phyloP scores from a whole-genome alignment of 2,797 vertebrate species.

The Euthynnus affinis region DNA sequence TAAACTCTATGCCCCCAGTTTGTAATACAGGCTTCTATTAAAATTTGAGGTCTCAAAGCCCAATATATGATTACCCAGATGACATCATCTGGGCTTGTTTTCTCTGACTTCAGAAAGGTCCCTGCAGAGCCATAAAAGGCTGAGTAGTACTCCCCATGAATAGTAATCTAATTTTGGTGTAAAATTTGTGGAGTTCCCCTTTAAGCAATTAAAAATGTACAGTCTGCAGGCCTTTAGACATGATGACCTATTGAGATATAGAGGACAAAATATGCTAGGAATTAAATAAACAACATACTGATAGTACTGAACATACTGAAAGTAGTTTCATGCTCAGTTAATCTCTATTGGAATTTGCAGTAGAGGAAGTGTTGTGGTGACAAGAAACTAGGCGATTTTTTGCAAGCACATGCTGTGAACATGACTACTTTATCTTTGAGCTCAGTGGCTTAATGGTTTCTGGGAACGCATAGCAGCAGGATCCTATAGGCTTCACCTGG shows the following conservation, averaged over 20 bases:
- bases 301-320: slow-evolving; percentile 11
- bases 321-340: slow-evolving; percentile 20
- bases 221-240: neutral
- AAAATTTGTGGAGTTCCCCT: neutral
- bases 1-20: neutral
- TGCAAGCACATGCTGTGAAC: slow-evolving; percentile 57
- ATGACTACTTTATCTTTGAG: slow-evolving; percentile 58
- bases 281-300: slow-evolving; percentile 32
- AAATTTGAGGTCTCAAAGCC: neutral
- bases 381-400: slow-evolving; percentile 34
- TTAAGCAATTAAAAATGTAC: slow-evolving; percentile 4
- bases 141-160: neutral
- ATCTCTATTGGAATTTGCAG: slow-evolving; percentile 14
- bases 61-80: too few species aligned
- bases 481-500: slow-evolving; percentile 72
- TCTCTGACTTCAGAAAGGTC: neutral
- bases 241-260: neutral
- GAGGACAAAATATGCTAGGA: slow-evolving; percentile 17
- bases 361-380: neutral
- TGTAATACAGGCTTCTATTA: neutral
- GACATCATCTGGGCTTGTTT: neutral
- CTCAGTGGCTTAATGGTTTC: slow-evolving; percentile 72
- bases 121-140: neutral
- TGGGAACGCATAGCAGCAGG: slow-evolving; percentile 57
- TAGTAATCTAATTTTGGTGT: neutral